Conservation (phyloP, 2,888 invertebrate genomes). For the Physocephala rufipes region DNA sequence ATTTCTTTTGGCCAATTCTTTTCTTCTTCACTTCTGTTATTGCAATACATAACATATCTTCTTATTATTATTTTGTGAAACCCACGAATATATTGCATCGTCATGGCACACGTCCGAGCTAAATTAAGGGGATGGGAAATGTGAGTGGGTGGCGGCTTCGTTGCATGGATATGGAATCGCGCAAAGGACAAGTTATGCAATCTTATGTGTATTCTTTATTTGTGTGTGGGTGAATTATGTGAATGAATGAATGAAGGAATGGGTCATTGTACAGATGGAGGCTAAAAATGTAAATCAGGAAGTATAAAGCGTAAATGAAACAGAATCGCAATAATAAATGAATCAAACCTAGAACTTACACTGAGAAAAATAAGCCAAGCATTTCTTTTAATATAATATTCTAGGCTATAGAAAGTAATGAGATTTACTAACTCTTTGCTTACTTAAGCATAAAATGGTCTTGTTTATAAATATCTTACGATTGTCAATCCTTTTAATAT, state of each 20-base stretch:
- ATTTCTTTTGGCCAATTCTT: too few species aligned
- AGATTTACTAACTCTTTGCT: too few species aligned
- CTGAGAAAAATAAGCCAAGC: too few species aligned
- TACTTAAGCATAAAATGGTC: too few species aligned
- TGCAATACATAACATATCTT: constrained; percentile 27
- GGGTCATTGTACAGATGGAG: background rate
- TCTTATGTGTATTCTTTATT: background rate
- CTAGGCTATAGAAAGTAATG: too few species aligned
- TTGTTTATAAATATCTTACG: too few species aligned
- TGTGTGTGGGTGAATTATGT: constrained; percentile 12
- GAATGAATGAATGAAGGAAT: background rate
- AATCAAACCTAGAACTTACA: too few species aligned
- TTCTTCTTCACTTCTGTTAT: background rate
- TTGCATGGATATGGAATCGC: background rate
- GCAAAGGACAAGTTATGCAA: background rate
- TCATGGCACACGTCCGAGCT: constrained; percentile 58
- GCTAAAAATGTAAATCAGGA: constrained; percentile 38
- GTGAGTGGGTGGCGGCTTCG: too few species aligned
- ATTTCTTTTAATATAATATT: too few species aligned
- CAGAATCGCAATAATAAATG: too few species aligned
- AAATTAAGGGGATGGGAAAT: too few species aligned
- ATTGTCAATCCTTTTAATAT: too few species aligned
- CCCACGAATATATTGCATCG: constrained; percentile 47
- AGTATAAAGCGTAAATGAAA: constrained; percentile 25
- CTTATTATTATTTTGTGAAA: constrained; percentile 57